Evolutionary conservation across 2,797 vertebrate species (phyloP), one percentile per base, ranked within the genome.

Genomic region (Lycodopsis pacificus): DNA sequence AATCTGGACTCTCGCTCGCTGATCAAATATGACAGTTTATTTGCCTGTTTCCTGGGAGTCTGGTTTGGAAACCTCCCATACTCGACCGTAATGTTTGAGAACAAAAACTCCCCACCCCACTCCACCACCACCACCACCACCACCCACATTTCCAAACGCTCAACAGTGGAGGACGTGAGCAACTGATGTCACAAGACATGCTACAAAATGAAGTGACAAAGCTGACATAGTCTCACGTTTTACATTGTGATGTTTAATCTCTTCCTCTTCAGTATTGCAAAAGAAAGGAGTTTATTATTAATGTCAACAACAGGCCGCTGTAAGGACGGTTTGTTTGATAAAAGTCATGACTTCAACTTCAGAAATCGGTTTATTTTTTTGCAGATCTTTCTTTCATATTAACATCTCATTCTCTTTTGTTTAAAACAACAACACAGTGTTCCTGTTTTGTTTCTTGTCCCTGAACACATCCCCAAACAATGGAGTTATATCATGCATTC

Each of bases 21-120:
- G 19, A 72, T 36, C 46, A 32, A 62, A 67, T 30, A 38, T 13
- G 65, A 62, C 10, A 61, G 63, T 46, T 42, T 12, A 46, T 71
- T 58, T 68, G 56, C 46, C 42, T 46, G 46, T 66, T 72, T 25
- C 66, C 64, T 14, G 27, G 5, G 10, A n/a, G 66, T 20, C 51
- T 67, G 36, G 11, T 65, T 73, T 62, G 61, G 22, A 78, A 76
- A 51, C 19, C 56, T 77, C 12, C 51, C 58, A 72, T 65, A 65
- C 32, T 54, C 66, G 27, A 53, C 14, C 3, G 11, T 30, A 58
- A 79, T 71, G 65, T 61, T 79, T 73, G 68, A 53, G 30, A 77
- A 66, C 54, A 81, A 64, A 70, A 59, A 63, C 76, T 75, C 46
- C 65, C 69, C 74, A 66, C 73, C 64, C 64, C 53, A n/a, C n/a